Conservation (phyloP, 2,888 invertebrate species). For the Scaptomyza tumidula region DNA sequence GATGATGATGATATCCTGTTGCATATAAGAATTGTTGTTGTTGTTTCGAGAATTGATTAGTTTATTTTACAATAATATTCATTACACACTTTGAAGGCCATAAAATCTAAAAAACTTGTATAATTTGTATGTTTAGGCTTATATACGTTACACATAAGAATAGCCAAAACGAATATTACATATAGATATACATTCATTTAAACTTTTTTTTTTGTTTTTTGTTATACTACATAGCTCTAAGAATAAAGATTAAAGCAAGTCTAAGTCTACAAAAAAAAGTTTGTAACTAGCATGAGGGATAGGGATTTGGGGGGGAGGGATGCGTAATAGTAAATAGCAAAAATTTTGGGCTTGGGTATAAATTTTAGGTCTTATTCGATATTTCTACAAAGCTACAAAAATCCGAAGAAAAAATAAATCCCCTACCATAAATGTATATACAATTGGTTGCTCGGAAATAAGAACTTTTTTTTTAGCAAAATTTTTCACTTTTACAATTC, state of each 20-base stretch:
- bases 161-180: conserved; percentile 27
- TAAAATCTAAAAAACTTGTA: conserved; percentile 17
- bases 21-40: not conserved
- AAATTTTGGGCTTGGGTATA: conserved; percentile 8
- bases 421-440: not conserved
- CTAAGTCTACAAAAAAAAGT: conserved; percentile 24
- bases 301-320: not conserved
- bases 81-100: conserved; percentile 39
- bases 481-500: not conserved
- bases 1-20: conserved; percentile 18
- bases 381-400: conserved; percentile 19
- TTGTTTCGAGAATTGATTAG: conserved; percentile 57
- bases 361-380: not conserved
- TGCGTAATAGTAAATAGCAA: not conserved
- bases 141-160: conserved; percentile 18
- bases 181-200: conserved; percentile 3
- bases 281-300: not conserved
- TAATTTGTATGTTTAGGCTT: conserved; percentile 9
- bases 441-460: conserved; percentile 10
- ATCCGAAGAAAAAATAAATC: conserved; percentile 9
- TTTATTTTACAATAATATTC: conserved; percentile 64
- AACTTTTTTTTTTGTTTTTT: no score
- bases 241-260: conserved; percentile 20
- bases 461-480: not conserved
- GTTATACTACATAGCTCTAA: not conserved